Evolutionary conservation across 2,113 vertebrate species (phyloP), one percentile per base, ranked within the genome.

Genomic region (Melanocharis versteri): DNA sequence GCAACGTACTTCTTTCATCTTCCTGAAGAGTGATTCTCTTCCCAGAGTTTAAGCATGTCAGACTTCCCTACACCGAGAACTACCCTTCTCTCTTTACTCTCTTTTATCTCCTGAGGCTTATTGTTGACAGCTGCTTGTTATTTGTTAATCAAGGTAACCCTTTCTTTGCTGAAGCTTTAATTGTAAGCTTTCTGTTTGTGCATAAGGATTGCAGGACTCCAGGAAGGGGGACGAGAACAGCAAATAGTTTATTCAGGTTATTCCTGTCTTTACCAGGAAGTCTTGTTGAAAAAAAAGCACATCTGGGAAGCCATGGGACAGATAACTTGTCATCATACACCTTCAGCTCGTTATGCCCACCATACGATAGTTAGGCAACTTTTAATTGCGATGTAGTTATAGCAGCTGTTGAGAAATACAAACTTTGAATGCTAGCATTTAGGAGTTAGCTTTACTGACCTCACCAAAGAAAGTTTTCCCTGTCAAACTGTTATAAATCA

Each of bases 61-160:
- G 7, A 14, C 20, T 27, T 65, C 28, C 37, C 37, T 21, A 1
- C 2, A 44, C 15, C 3, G 28, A 37, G 28, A 53, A 0, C 23
- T 27, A 1, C 3, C 0, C 0, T 6, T 13, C 1, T 40, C 27
- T 16, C 22, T 47, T 47, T 92, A n/a, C 24, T 35, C 17, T 44
- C 58, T 90, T 78, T 79, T 79, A 40, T 72, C 54, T 83, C 37
- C 48, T 80, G 40, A 54, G 80, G 48, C 40, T 88, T 37, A 5
- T 54, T 72, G 45, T 82, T 91, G 35, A 65, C 73, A 69, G 70
- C 35, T 87, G 44, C 48, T 84, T 77, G n/a, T 61, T 73, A 61
- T 33, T 89, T 87, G 13, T 79, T 79, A 80, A 83, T 88, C 58
- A 73, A 72, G n/a, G 28, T 79, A 82, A 72, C 44, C n/a, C 44